A percentile compares a stretch with the other conserved stretches of the same genome.
These are phyloP conservation scores for Globicephala melas DNA, from an alignment of 2,113 vertebrate species.

Conservation along the genomic window DNA sequence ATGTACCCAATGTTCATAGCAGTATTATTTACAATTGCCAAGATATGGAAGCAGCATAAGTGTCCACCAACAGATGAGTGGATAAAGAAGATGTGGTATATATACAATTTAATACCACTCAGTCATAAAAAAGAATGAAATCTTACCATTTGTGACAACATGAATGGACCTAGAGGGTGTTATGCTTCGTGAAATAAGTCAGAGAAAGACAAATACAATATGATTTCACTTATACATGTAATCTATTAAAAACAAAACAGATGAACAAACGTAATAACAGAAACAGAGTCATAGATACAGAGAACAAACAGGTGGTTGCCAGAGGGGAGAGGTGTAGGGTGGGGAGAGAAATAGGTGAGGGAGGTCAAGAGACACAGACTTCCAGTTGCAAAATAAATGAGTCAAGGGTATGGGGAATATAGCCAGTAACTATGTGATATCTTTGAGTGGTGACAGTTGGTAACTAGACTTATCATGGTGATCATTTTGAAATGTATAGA, in stretches of 20 bases:
- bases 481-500: background rate
- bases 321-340: background rate
- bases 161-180: background rate
- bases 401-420: background rate
- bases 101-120: background rate
- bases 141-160: too few relatives aligned
- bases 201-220: background rate
- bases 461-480: background rate
- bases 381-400: background rate
- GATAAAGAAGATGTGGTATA: background rate
- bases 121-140: background rate
- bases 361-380: fast-evolving
- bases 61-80: background rate
- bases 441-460: background rate
- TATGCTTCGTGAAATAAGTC: background rate
- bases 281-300: background rate
- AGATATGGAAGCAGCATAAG: background rate
- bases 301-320: background rate
- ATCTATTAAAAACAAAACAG: background rate
- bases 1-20: fast-evolving
- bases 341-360: background rate
- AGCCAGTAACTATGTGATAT: background rate
- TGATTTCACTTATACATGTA: background rate
- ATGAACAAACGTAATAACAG: background rate
- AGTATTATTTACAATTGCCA: background rate